phyloP scores from a whole-genome alignment of 2,888 invertebrate species.

The Troides helena region DNA sequence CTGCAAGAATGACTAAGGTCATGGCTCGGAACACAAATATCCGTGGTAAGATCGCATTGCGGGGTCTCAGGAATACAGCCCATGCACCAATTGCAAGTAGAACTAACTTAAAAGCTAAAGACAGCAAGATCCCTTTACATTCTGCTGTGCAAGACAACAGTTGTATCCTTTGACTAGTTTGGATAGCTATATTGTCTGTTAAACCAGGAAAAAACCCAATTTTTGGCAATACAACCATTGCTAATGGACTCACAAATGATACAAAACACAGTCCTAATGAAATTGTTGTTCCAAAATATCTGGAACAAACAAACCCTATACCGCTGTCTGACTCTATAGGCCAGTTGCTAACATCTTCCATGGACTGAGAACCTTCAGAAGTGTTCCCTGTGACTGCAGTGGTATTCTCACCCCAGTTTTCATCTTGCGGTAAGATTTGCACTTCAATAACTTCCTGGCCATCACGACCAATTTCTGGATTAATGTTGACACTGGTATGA shows the following conservation, averaged over 20 bases:
- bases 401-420: conserved; percentile 99
- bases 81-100: conserved; percentile 94
- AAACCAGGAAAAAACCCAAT: conserved; percentile 90
- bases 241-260: conserved; percentile 94
- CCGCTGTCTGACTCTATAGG: conserved; percentile 87
- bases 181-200: conserved; percentile 84
- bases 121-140: conserved; percentile 95
- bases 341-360: conserved; percentile 94
- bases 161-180: conserved; percentile 84
- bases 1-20: conserved; percentile 91
- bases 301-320: conserved; percentile 86
- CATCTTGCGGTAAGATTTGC: conserved; percentile 97
- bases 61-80: conserved; percentile 93
- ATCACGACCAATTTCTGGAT: conserved; percentile 86
- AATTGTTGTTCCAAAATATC: conserved; percentile 90
- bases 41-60: conserved; percentile 93
- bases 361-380: conserved; percentile 96
- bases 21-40: conserved; percentile 94
- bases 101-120: conserved; percentile 94
- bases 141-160: conserved; percentile 93
- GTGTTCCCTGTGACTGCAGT: conserved; percentile 98
- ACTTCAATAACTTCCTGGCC: conserved; percentile 97
- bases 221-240: conserved; percentile 97
- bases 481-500: conserved; percentile 91
- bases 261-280: conserved; percentile 89